Evolutionary conservation across 2,113 vertebrate genomes (phyloP), one percentile per base, ranked within the genome.

Genomic region (Candoia aspera): DNA sequence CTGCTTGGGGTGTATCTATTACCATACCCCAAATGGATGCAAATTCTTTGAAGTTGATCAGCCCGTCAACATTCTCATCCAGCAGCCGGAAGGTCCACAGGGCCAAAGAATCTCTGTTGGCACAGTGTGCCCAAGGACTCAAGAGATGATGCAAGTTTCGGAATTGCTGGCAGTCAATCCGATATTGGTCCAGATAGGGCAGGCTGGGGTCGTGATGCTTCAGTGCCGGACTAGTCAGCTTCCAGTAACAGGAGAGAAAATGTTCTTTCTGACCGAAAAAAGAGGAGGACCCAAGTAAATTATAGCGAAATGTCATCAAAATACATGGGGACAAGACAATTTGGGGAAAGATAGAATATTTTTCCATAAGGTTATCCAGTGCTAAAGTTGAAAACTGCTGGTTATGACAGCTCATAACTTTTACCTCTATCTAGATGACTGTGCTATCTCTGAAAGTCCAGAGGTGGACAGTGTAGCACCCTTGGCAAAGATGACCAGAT

Each of bases 31-130:
- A 98, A 62, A 97, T 96, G 90, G 92, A 97, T 95, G 98, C 98
- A 96, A 99, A 99, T 84, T 99, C 99, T 96, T 98, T 99, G 96
- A 99, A 99, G 97, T 99, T 99, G 94, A 99, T 96, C 53, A 99
- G 98, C 95, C 98, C 98, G 1, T 98, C 97, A 13, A 98, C 97
- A 90, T 98, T 98, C 96, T 99, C 98, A 87, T 99, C 99, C 93
- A 99, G 97, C 87, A 99, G 96, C 89, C 98, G 97, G 97, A 99
- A 99, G 0, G 97, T 97, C 98, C 99, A 99, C 19, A 98, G 96
- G 6, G 98, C 98, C 90, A 99, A 96, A 0, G 98, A 97, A 96
- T 98, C 98, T 95, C 97, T 98, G 95, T 97, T 97, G 42, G 96
- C 96, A 95, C 98, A 98, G 95, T 98, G 97, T 8, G 98, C 96